Base-by-base conservation (phyloP, 2,888 invertebrate species). In the Lepidonotus clava region DNA sequence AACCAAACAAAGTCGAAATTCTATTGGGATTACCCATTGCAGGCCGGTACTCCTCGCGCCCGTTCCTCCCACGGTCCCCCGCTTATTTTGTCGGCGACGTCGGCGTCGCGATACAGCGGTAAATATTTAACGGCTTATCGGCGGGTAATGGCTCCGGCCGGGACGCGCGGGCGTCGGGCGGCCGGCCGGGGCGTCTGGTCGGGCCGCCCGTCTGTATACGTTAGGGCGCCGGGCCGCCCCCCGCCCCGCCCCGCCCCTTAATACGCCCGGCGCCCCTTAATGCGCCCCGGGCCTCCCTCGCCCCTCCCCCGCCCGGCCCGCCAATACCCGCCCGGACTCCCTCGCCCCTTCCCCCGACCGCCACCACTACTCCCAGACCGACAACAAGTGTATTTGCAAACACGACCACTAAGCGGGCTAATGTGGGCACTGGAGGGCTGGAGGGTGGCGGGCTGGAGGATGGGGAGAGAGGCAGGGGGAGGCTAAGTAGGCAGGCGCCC, bases 121-220 rank as follows among this genome's bases (percentile, higher is more conserved):
- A 61, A 61, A 61, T 61, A 61, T 61, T 61, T 61, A 61, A 61
- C n/a, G 61, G 61, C 61, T 61, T 61, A 61, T 61, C 61, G 61
- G 11, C 28, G 5, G 28, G 61, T 61, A 61, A 61, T 61, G 28
- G 61, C 61, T 32, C 28, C 28, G 56, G 61, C 21, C 21, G 61
- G 61, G 61, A n/a, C 61, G 61, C 28, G 61, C 28, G 11, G 61
- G 61, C 61, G 28, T 24, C n/a, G 61, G n/a, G 11, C 28, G n/a
- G 21, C 11, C 28, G 24, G 28, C 61, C 28, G 61, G 61, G 2
- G 24, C 28, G 24, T 28, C 28, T n/a, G 28, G 24, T 28, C 28
- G 24, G 21, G 28, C 28, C 24, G n/a, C n/a, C 4, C 61, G n/a
- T 11, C 4, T 61, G 61, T 61, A 61, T 61, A 61, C 61, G 61